These are phyloP conservation scores for Bombus fervidus DNA, from an alignment of 1,140 invertebrate genomes.

Conservation along the genomic window DNA sequence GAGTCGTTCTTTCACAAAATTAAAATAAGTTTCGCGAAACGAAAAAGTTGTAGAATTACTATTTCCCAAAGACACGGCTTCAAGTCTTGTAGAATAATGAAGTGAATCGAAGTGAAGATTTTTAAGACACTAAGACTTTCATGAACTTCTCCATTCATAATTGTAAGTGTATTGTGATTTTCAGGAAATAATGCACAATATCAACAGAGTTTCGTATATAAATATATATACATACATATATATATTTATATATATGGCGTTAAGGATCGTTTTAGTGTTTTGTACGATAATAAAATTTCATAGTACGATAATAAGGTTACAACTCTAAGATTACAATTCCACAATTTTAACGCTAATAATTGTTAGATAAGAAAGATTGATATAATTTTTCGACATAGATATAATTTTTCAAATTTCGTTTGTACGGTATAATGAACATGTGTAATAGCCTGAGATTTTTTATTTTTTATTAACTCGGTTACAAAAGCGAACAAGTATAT, in stretches of 20 bases:
- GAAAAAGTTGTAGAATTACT: not conserved
- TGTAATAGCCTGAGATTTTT: not conserved
- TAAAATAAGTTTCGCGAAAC: not conserved
- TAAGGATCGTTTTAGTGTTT: not conserved
- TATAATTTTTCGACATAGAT: not conserved
- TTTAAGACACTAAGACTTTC: not conserved
- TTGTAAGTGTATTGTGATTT: not conserved
- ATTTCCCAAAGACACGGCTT: not conserved
- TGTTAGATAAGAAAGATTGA: not conserved
- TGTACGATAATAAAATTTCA: not conserved
- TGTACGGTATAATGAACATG: conserved; percentile 23
- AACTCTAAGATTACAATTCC: too few species aligned
- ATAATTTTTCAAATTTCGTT: conserved; percentile 1
- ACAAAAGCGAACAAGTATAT: not conserved
- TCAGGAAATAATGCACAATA: not conserved
- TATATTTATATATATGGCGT: not conserved
- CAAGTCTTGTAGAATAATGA: not conserved
- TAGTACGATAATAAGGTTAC: not conserved
- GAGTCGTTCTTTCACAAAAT: conserved; percentile 17
- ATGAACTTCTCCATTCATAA: not conserved
- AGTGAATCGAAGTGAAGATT: not conserved
- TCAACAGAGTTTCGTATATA: not conserved
- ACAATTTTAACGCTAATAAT: too few species aligned
- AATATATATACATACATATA: too few species aligned
- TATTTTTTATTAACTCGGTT: not conserved